A percentile compares a stretch with the other conserved stretches of the same genome.
These are phyloP conservation scores for Reticulitermes speratus DNA, from an alignment of 1,140 invertebrate species.

Conservation along the genomic window DNA sequence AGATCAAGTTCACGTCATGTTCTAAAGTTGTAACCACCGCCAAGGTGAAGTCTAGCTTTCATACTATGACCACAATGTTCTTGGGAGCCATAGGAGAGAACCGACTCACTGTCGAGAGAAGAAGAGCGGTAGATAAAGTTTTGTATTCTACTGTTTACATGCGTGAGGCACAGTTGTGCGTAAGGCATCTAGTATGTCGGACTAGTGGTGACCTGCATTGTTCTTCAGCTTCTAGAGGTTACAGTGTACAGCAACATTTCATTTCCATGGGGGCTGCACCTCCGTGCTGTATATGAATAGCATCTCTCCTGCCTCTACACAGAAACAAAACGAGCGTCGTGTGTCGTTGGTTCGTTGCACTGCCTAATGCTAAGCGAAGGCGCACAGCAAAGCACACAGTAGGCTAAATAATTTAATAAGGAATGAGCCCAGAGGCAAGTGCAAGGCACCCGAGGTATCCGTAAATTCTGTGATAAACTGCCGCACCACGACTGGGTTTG, in stretches of 20 bases:
- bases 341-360: neutral
- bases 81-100: too few species aligned
- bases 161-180: neutral
- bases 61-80: too few species aligned
- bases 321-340: neutral
- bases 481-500: neutral
- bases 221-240: neutral
- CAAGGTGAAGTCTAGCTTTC: too few species aligned
- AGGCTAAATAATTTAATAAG: constrained; percentile 18
- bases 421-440: neutral
- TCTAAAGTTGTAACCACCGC: too few species aligned
- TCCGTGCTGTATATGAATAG: neutral
- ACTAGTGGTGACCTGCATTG: neutral
- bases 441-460: neutral
- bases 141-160: neutral
- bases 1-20: too few species aligned
- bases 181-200: neutral
- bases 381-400: neutral
- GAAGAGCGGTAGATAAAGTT: neutral
- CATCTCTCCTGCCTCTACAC: neutral
- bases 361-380: neutral
- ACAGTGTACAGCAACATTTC: neutral
- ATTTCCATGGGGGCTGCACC: neutral
- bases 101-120: neutral
- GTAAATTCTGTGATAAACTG: neutral